Conservation (phyloP, 2,797 vertebrate species). For the Sebastes jordani region DNA sequence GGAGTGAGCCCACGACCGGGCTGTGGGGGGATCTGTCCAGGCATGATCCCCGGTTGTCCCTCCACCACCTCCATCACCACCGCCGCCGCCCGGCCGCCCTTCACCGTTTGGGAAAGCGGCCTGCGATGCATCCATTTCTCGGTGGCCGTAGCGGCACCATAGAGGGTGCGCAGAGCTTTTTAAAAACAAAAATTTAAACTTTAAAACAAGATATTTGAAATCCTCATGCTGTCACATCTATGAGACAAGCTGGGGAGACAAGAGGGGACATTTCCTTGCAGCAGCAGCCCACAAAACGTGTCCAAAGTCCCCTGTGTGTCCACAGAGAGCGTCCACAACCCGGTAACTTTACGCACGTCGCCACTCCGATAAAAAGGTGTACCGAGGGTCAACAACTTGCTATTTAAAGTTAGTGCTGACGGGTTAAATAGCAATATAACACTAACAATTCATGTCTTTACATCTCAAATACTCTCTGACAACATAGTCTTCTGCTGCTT, state of each 20-base stretch:
- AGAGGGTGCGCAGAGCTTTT: constrained; percentile 75
- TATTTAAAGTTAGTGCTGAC: not conserved
- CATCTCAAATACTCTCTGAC: not conserved
- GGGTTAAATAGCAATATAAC: not conserved
- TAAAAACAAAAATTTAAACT: constrained; percentile 55
- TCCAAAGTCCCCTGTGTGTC: constrained; percentile 71
- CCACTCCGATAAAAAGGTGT: constrained; percentile 42
- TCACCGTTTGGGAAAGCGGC: constrained; percentile 88
- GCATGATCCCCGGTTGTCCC: constrained; percentile 66
- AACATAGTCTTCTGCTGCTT: not conserved
- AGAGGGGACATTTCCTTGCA: constrained; percentile 5
- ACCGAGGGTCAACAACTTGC: constrained; percentile 49
- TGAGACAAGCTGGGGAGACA: not conserved
- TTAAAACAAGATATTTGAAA: constrained; percentile 45
- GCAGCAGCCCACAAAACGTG: constrained; percentile 33
- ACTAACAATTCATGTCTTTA: fast-evolving
- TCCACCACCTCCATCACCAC: not conserved
- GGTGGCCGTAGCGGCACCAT: constrained; percentile 85
- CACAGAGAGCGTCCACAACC: no score
- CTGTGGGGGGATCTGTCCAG: constrained; percentile 72
- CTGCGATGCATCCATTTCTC: constrained; percentile 87
- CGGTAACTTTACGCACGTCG: constrained; percentile 65
- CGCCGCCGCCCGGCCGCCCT: constrained; percentile 79
- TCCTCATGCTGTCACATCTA: constrained; percentile 55
- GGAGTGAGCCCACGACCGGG: constrained; percentile 75